Conservation (phyloP, 2,797 vertebrate species). For the Gallinago solitaria region DNA sequence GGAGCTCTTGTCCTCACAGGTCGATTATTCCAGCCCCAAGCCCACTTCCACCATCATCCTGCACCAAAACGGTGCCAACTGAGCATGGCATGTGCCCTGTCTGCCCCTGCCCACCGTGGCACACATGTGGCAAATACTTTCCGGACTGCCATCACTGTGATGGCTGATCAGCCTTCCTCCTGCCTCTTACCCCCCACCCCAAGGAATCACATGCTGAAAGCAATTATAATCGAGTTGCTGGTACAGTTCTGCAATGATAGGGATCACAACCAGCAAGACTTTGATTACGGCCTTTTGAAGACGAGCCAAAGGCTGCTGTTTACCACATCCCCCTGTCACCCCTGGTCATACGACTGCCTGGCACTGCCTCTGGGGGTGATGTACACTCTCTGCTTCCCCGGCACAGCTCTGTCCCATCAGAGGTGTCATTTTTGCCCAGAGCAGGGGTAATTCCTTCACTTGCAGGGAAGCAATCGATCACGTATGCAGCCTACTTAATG, state of each 20-base stretch:
- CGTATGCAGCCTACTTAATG: fast-evolving
- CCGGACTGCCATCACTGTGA: not conserved
- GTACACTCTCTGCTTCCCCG: not conserved
- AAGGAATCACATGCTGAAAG: not conserved
- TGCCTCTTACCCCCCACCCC: not conserved
- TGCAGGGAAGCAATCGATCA: not conserved
- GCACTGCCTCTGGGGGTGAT: not conserved
- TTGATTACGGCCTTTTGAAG: not conserved
- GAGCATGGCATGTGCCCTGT: not conserved
- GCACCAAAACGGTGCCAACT: not conserved
- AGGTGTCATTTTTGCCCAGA: not conserved
- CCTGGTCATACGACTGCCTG: not conserved
- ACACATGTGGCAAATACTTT: not conserved
- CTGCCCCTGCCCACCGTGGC: not conserved
- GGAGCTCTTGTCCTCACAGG: not conserved
- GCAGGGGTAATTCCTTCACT: not conserved
- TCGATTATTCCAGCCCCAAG: not conserved
- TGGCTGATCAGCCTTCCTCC: not conserved
- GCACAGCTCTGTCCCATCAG: fast-evolving
- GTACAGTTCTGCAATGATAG: not conserved
- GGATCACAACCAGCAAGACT: not conserved
- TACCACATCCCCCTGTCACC: not conserved
- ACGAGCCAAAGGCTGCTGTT: not conserved
- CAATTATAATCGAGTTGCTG: not conserved
- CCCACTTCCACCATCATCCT: not conserved